Base-by-base conservation (phyloP, 2,113 vertebrate species). In the Bufo gargarizans region DNA sequence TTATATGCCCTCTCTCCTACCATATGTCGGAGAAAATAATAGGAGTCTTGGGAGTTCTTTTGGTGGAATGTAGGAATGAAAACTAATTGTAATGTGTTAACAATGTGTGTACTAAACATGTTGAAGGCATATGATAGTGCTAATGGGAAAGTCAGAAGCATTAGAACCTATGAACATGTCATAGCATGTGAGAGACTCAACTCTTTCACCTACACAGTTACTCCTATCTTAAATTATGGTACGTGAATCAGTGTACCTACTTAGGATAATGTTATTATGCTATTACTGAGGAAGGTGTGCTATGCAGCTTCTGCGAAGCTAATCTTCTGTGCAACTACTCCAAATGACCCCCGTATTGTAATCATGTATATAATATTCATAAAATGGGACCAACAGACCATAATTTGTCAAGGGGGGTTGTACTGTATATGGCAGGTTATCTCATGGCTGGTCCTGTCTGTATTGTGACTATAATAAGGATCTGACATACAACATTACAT, bases 31-130 rank as follows among this genome's bases (percentile, higher is more conserved):
- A 33, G 33, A 33, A 33, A 0, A 33, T 33, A 33, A 33, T 33
- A 33, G 33, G 33, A 33, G 33, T 33, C 33, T 33, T 33, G 33
- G 33, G 33, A 33, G 33, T 6, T 14, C 45, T 72, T 4, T 33
- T 72, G 69, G 45, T 45, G 33, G 50, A 79, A 79, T 33, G n/a
- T n/a, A 79, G 77, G 55, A 33, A 33, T 10, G 20, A 33, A 16
- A 33, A 7, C 53, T 79, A 79, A 79, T 19, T 79, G 77, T 79
- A 79, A 79, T 56, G 77, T 58, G 77, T 58, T 79, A 79, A 43
- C 53, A 12, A 58, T 58, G 53, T 79, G 55, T 79, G 16, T 16
- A 79, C 20, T 56, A 79, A 79, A 79, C 43, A 79, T 33, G 53
- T 33, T 4, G 2, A 22, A 22, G 77, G 45, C 45, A 72, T 45